phyloP scores from a whole-genome alignment of 2,113 vertebrate species.

The Oncorhynchus gorbuscha region DNA sequence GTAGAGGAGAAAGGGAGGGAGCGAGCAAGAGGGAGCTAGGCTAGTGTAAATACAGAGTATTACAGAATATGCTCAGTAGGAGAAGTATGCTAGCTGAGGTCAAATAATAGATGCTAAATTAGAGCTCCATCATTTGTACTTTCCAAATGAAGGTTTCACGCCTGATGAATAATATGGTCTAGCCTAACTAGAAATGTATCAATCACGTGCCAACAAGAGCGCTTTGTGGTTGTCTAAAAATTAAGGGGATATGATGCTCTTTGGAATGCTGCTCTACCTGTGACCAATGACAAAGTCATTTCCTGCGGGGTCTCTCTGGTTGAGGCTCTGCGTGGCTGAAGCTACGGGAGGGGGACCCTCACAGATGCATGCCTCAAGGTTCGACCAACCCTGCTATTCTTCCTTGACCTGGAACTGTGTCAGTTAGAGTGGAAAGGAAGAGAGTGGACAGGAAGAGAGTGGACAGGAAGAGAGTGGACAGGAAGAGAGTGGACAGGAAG shows the following conservation, averaged over 20 bases:
- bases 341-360: too few species aligned
- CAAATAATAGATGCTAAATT: too few species aligned
- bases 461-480: background rate
- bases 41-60: background rate
- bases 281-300: background rate
- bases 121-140: too few species aligned
- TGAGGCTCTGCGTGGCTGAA: too few species aligned
- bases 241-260: background rate
- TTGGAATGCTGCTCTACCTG: background rate
- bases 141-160: too few species aligned
- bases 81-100: too few species aligned
- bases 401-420: too few species aligned
- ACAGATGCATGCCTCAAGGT: too few species aligned
- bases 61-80: too few species aligned
- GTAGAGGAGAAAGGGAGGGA: background rate
- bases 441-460: constrained; percentile 1
- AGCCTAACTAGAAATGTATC: too few species aligned
- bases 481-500: constrained; percentile 22
- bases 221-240: background rate
- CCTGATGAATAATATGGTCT: too few species aligned
- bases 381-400: too few species aligned
- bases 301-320: background rate
- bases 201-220: background rate
- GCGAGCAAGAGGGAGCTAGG: background rate
- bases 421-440: background rate